Base-by-base conservation (phyloP, 2,888 invertebrate species). In the Agriopis marginaria region DNA sequence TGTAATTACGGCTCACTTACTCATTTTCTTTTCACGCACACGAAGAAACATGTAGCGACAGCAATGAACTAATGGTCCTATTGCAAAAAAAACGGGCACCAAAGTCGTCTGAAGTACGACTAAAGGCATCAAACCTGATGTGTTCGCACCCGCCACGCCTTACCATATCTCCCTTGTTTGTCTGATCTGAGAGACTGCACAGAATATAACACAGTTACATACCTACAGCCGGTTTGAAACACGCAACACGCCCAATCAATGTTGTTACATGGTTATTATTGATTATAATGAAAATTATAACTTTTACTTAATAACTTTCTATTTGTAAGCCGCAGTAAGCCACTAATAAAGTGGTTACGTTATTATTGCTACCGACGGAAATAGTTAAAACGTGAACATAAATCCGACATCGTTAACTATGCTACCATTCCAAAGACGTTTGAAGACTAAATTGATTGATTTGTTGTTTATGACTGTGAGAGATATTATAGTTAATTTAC, bases 261-360 rank as follows among this genome's bases (percentile, higher is more conserved):
- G 66, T 47, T 59, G 66, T 47, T 59, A 39, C 23, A 63, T 60
- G 77, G 45, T n/a, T 55, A 55, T 68, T 68, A 68, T 64, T 42
- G 78, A 74, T 68, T 75, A 68, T 70, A 77, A 72, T 44, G 77
- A 73, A 73, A 68, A 60, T 61, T 75, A 32, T 58, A 56, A 58
- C 58, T 58, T 58, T 58, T 58, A 56, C 58, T n/a, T 45, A 23
- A 58, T 45, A 44, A 72, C 65, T 78, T 66, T 67, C 75, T 66
- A 70, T 75, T 74, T 77, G 65, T 65, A 68, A 53, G 66, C 66
- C 74, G 11, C 59, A 32, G 32, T 32, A 32, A 32, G 32, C 32
- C 45, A 39, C 32, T 40, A 45, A 77, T 73, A 40, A 23, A n/a
- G 6, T 12, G 45, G n/a, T 14, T 64, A 23, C 17, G 11, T 7